Percentiles rank a stretch among this genome's conserved stretches.
phyloP scores from a whole-genome alignment of 2,113 vertebrate genomes.

The Rhinogobius similis region DNA sequence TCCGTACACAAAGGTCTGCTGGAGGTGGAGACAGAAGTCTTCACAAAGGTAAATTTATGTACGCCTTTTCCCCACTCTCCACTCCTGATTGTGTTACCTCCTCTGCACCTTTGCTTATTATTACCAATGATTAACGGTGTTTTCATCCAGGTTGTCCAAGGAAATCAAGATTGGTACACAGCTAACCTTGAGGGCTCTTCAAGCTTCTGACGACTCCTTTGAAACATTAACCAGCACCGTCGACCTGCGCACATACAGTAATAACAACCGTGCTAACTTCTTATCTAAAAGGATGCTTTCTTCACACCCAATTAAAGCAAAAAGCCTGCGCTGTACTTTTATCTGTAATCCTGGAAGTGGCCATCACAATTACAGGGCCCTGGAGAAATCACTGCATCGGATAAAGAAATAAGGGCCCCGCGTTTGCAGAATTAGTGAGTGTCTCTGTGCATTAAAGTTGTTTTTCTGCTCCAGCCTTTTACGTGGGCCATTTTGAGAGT shows the following conservation, averaged over 20 bases:
- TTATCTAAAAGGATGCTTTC: conserved; percentile 25
- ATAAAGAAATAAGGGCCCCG: conserved; percentile 15
- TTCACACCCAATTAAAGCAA: conserved; percentile 38
- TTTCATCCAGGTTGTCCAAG: conserved; percentile 44
- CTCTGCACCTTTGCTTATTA: conserved; percentile 56
- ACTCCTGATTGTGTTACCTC: conserved; percentile 61
- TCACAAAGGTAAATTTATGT: conserved; percentile 63
- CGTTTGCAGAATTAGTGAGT: conserved; percentile 30
- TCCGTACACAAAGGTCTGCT: conserved; percentile 24
- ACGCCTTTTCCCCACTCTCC: conserved; percentile 63
- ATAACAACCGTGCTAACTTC: conserved; percentile 36
- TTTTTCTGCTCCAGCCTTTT: conserved; percentile 26
- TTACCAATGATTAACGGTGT: conserved; percentile 64
- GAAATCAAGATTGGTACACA: conserved; percentile 45
- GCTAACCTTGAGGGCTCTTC: conserved; percentile 28
- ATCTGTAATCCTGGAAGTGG: conserved; percentile 30
- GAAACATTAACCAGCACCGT: conserved; percentile 38
- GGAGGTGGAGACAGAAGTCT: conserved; percentile 29
- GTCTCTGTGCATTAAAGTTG: conserved; percentile 16
- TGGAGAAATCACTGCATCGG: conserved; percentile 36
- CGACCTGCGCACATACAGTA: conserved; percentile 29
- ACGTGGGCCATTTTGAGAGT: conserved; percentile 19
- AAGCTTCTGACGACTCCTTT: conserved; percentile 19
- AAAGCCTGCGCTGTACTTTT: conserved; percentile 31
- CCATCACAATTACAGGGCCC: conserved; percentile 41